A percentile compares a stretch with the other conserved stretches of the same genome.
Evolutionary conservation across 2,888 invertebrate species (phyloP).

Genomic region (Hermaeophaga mercurialis): DNA sequence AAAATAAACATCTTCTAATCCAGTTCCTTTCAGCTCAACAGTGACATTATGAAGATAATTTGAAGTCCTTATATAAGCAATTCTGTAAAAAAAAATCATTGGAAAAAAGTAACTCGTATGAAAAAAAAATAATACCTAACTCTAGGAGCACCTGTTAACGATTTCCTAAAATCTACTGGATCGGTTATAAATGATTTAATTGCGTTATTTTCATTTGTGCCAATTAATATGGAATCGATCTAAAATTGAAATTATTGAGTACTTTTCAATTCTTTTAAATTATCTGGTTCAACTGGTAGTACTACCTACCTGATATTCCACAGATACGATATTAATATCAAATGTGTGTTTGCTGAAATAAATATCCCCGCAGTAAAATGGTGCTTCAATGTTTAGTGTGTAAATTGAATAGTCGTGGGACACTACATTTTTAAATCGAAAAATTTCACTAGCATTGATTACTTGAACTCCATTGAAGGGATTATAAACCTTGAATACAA

Average conservation of each 20-base stretch:
- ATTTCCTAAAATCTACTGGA: constrained; percentile 64
- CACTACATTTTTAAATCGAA: constrained; percentile 50
- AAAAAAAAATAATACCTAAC: constrained; percentile 59
- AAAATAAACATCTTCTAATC: constrained; percentile 63
- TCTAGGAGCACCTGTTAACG: constrained; percentile 66
- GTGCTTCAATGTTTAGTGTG: constrained; percentile 50
- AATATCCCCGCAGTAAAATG: constrained; percentile 50
- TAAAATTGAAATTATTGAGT: constrained; percentile 35
- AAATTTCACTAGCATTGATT: constrained; percentile 48
- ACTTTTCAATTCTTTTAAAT: too few species aligned
- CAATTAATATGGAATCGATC: constrained; percentile 56
- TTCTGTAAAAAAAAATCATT: constrained; percentile 45
- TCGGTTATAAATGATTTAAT: constrained; percentile 62
- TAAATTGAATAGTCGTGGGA: constrained; percentile 51
- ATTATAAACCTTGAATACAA: constrained; percentile 52
- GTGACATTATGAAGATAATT: constrained; percentile 50
- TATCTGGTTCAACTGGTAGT: too few species aligned
- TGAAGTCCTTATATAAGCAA: constrained; percentile 52
- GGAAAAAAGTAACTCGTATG: neutral
- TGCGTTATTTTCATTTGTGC: constrained; percentile 54
- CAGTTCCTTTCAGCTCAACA: constrained; percentile 49
- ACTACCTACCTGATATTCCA: constrained; percentile 53
- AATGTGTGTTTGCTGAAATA: constrained; percentile 45
- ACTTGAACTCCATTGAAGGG: constrained; percentile 47
- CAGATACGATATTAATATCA: constrained; percentile 42